Evolutionary conservation across 2,888 invertebrate species (phyloP), one percentile per base, ranked within the genome.

Genomic region (Drosophila austrosaltans): DNA sequence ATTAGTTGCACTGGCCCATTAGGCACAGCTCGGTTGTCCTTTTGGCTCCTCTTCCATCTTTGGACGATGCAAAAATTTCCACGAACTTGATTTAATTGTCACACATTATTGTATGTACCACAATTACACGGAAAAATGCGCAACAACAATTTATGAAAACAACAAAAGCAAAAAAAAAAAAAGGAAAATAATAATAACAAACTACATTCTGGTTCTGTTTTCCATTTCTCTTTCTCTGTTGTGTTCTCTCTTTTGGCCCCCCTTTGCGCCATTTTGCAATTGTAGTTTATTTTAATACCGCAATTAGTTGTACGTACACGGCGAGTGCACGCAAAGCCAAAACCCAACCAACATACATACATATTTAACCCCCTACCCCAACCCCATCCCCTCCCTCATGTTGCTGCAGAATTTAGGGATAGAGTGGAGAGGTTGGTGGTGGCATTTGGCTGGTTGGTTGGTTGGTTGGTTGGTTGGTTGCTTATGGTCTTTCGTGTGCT

Each of bases 221-320:
- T 48, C 48, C 25, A 8, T 25, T 22, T 48, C 48, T 3, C 22
- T 22, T 22, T 48, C 10, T 25, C 2, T 48, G 22, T 48, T 16
- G 8, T 48, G 10, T 22, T 22, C 8, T 48, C 7, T 48, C 7
- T 20, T 20, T 3, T 48, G 20, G 8, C 8, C 77, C 54, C 39
- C 44, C 36, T 67, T 12, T 87, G 87, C 87, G 87, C 85, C 83
- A 83, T 83, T 83, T 57, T 82, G 86, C 83, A 83, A 83, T 87
- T 86, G 84, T 86, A 83, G 87, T 80, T 85, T 88, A 85, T 85
- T 85, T 88, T 80, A 86, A 85, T 81, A 74, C 87, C 87, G 80
- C 89, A 85, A 88, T 85, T 85, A 85, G 88, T 84, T 77, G 36
- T 58, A 58, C 44, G 44, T 48, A 48, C 56, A 81, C 78, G 78